phyloP scores from a whole-genome alignment of 2,113 vertebrate species.

The Ailurus styani region DNA sequence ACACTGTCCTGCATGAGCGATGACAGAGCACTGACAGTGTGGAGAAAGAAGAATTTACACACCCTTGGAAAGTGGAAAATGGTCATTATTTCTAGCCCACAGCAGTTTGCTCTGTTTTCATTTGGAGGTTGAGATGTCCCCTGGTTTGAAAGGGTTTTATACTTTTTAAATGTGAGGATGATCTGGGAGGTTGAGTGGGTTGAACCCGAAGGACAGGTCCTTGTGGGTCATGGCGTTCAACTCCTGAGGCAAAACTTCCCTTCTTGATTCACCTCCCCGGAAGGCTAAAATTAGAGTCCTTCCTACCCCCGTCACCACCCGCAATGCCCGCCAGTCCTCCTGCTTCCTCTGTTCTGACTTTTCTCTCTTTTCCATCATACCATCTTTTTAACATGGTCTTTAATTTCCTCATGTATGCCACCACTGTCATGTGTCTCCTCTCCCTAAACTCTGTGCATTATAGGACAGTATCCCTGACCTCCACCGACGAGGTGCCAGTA shows the following conservation, averaged over 20 bases:
- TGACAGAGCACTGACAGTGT: not conserved
- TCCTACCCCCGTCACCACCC: not conserved
- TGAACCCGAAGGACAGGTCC: not conserved
- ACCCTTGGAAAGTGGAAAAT: slow-evolving; percentile 40
- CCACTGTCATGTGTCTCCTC: not conserved
- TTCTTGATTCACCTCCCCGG: not conserved
- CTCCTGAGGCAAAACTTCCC: not conserved
- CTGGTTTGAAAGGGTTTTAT: not conserved
- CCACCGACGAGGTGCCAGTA: not conserved
- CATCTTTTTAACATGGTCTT: not conserved
- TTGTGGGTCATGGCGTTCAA: not conserved
- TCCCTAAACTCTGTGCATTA: not conserved
- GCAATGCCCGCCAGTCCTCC: rapidly evolving
- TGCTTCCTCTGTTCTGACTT: not conserved
- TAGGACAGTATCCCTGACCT: not conserved
- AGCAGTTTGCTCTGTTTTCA: slow-evolving; percentile 25
- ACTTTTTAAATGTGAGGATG: not conserved
- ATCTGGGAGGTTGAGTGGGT: not conserved
- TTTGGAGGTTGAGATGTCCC: not conserved
- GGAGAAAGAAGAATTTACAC: not conserved
- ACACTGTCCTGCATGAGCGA: not conserved
- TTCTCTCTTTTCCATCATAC: not conserved
- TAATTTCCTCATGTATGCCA: not conserved
- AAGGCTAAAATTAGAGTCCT: not conserved
- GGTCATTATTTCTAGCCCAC: slow-evolving; percentile 19